These are phyloP conservation scores for Caenorhabditis virilis DNA, from an alignment of 2,888 invertebrate species.

Conservation along the genomic window DNA sequence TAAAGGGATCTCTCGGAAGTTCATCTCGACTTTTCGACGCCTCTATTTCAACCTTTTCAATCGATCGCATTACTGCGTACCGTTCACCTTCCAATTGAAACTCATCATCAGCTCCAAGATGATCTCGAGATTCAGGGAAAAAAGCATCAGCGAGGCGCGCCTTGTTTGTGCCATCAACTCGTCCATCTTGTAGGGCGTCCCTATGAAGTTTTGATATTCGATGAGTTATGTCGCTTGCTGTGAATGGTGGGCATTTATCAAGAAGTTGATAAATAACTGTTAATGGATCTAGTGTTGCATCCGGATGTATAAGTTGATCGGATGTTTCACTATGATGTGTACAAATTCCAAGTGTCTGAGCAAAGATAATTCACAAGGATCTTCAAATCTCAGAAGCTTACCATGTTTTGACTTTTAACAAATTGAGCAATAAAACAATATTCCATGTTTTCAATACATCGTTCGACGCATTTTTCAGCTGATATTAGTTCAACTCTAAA, in stretches of 20 bases:
- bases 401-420: slow-evolving; percentile 34
- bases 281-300: slow-evolving; percentile 43
- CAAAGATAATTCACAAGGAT: background rate
- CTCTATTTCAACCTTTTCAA: slow-evolving; percentile 47
- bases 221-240: slow-evolving; percentile 41
- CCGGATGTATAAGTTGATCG: slow-evolving; percentile 37
- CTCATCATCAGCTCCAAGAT: slow-evolving; percentile 28
- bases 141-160: slow-evolving; percentile 37
- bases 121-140: slow-evolving; percentile 44
- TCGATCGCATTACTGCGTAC: slow-evolving; percentile 49
- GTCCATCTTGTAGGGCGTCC: slow-evolving; percentile 33
- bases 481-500: slow-evolving; percentile 49
- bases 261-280: slow-evolving; percentile 39
- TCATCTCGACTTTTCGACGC: slow-evolving; percentile 26
- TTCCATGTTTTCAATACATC: slow-evolving; percentile 54
- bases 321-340: slow-evolving; percentile 27
- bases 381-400: background rate
- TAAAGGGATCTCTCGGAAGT: slow-evolving; percentile 43
- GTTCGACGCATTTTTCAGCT: slow-evolving; percentile 50
- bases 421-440: slow-evolving; percentile 52
- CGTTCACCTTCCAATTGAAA: slow-evolving; percentile 30
- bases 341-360: slow-evolving; percentile 41
- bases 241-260: slow-evolving; percentile 43
- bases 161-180: slow-evolving; percentile 11
- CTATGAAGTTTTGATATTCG: slow-evolving; percentile 40